These are phyloP conservation scores for Brachyistius frenatus DNA, from an alignment of 2,113 vertebrate species.

Conservation along the genomic window DNA sequence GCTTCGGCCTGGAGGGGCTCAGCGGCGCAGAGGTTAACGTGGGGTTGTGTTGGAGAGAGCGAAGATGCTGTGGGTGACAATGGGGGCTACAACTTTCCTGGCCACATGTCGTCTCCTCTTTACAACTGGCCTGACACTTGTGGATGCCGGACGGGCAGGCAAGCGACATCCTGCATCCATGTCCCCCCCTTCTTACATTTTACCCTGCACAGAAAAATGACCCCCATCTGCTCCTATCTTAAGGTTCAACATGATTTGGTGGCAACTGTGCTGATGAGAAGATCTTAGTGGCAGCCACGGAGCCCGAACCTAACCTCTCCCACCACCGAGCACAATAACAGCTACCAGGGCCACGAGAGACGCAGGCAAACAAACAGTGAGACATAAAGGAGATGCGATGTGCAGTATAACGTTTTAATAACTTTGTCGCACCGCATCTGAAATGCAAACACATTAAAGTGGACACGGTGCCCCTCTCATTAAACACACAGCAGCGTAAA, in stretches of 20 bases:
- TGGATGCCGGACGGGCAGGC: slow-evolving; percentile 31
- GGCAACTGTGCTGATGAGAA: slow-evolving; percentile 44
- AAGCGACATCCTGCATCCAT: background rate
- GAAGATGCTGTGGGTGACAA: slow-evolving; percentile 33
- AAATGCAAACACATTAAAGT: slow-evolving; percentile 73
- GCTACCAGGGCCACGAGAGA: slow-evolving; percentile 42
- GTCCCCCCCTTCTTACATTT: background rate
- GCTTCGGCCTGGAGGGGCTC: slow-evolving; percentile 30
- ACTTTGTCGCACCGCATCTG: slow-evolving; percentile 65
- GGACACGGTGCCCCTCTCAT: slow-evolving; percentile 66
- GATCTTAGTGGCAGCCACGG: slow-evolving; percentile 54
- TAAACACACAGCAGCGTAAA: slow-evolving; percentile 72
- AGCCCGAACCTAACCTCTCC: slow-evolving; percentile 42
- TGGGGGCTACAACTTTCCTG: slow-evolving; percentile 41
- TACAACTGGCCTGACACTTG: slow-evolving; percentile 50
- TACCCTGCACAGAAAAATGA: slow-evolving; percentile 4
- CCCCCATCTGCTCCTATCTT: slow-evolving; percentile 35
- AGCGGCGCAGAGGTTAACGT: slow-evolving; percentile 65
- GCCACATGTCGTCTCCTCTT: slow-evolving; percentile 40
- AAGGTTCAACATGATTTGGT: slow-evolving; percentile 38
- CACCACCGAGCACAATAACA: slow-evolving; percentile 53
- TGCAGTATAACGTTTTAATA: slow-evolving; percentile 62
- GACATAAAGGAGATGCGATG: slow-evolving; percentile 62
- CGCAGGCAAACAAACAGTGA: slow-evolving; percentile 49
- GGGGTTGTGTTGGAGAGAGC: slow-evolving; percentile 23